Evolutionary conservation across 2,888 invertebrate genomes (phyloP).

Genomic region (Ditylenchus weischeri): DNA sequence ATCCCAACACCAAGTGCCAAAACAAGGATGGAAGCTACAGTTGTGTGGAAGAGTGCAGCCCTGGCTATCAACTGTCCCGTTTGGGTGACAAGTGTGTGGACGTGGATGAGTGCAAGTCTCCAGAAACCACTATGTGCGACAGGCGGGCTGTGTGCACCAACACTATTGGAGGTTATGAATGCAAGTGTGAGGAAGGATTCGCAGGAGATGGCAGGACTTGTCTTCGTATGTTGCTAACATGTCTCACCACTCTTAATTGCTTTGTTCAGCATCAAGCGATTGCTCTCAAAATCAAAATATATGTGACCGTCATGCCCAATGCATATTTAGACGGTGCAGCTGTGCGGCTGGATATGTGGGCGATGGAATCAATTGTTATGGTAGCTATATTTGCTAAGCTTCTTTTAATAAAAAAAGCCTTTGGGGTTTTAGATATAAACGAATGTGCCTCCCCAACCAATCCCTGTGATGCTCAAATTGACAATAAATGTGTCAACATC

Average conservation of each 20-base stretch:
- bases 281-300: conserved; percentile 45
- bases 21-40: conserved; percentile 48
- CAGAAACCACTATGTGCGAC: conserved; percentile 18
- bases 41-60: conserved; percentile 44
- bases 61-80: conserved; percentile 37
- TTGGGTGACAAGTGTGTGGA: conserved; percentile 42
- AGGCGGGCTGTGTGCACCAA: conserved; percentile 47
- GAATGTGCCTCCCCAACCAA: conserved; percentile 48
- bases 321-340: conserved; percentile 49
- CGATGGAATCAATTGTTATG: conserved; percentile 50
- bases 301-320: conserved; percentile 53
- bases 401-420: neutral
- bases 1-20: conserved; percentile 40
- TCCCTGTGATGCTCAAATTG: conserved; percentile 41
- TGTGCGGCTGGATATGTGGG: conserved; percentile 53
- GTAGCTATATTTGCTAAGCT: conserved; percentile 23
- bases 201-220: conserved; percentile 48
- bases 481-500: conserved; percentile 51
- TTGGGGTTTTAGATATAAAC: conserved; percentile 47
- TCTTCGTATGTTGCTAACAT: conserved; percentile 38
- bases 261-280: conserved; percentile 44
- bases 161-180: conserved; percentile 45
- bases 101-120: conserved; percentile 43
- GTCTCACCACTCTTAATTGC: neutral
- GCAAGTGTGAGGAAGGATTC: conserved; percentile 51